Conservation (phyloP, 2,888 invertebrate genomes). For the Drosophila austrosaltans region DNA sequence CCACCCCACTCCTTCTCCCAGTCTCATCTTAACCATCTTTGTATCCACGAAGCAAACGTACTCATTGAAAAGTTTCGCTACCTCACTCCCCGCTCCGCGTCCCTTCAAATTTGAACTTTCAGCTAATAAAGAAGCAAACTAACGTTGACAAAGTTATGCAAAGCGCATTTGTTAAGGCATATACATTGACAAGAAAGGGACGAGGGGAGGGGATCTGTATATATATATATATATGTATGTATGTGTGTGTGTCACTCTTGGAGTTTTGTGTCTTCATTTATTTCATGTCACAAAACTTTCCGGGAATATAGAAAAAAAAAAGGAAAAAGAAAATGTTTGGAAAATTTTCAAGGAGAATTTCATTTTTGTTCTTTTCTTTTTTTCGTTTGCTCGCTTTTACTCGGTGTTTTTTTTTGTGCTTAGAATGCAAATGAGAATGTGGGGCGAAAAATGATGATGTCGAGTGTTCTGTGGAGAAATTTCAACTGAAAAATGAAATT, state of each 20-base stretch:
- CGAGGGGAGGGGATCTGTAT: background rate
- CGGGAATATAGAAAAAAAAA: slow-evolving; percentile 24
- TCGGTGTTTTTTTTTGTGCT: slow-evolving; percentile 3
- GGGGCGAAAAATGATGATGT: slow-evolving; percentile 11
- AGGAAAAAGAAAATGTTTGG: slow-evolving; percentile 10
- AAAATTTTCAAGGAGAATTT: slow-evolving; percentile 10
- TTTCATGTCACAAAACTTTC: slow-evolving; percentile 60
- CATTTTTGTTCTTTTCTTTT: background rate
- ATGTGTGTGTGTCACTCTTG: background rate
- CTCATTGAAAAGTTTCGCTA: background rate
- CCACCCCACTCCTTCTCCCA: background rate
- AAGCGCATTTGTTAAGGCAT: slow-evolving; percentile 54
- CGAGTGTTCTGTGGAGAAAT: background rate
- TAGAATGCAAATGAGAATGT: slow-evolving; percentile 13
- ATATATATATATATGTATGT: no score
- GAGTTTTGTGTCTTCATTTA: slow-evolving; percentile 51
- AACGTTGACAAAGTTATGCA: slow-evolving; percentile 49
- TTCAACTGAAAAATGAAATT: slow-evolving; percentile 6
- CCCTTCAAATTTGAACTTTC: slow-evolving; percentile 26
- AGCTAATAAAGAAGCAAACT: slow-evolving; percentile 59
- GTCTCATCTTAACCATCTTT: no score
- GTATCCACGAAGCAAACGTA: background rate
- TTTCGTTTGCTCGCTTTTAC: background rate
- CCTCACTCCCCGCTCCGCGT: background rate
- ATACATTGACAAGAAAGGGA: slow-evolving; percentile 6